Evolutionary conservation across 2,888 invertebrate genomes (phyloP).

Genomic region (Brassicogethes aeneus): DNA sequence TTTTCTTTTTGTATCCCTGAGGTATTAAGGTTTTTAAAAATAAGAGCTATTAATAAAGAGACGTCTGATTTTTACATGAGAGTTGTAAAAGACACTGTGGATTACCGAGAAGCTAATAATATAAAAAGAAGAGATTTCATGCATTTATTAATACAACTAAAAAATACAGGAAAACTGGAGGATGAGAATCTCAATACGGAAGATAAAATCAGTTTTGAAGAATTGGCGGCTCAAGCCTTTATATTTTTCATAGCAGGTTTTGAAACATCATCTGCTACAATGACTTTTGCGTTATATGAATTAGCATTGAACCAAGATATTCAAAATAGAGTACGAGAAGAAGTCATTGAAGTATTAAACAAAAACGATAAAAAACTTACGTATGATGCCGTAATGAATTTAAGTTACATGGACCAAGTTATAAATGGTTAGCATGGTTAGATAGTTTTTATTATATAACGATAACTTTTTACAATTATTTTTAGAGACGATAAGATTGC

Average conservation of each 20-base stretch:
- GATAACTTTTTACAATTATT: constrained; percentile 4
- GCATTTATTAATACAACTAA: constrained; percentile 29
- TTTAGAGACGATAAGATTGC: constrained; percentile 35
- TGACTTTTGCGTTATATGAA: constrained; percentile 21
- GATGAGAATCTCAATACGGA: constrained; percentile 5
- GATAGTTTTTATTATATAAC: neutral
- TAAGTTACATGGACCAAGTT: constrained; percentile 20
- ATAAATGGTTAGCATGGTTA: constrained; percentile 18
- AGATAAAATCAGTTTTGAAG: constrained; percentile 2
- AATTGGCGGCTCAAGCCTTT: constrained; percentile 18
- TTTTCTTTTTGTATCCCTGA: neutral
- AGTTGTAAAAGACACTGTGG: constrained; percentile 22
- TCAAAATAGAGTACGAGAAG: constrained; percentile 17
- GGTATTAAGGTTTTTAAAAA: neutral
- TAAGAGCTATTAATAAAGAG: constrained; percentile 11
- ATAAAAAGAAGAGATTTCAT: constrained; percentile 32
- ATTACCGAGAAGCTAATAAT: constrained; percentile 19
- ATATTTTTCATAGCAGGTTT: constrained; percentile 22
- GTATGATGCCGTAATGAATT: constrained; percentile 19
- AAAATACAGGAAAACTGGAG: constrained; percentile 9
- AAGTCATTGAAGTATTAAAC: constrained; percentile 13
- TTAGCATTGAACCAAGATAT: constrained; percentile 17
- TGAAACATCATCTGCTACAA: constrained; percentile 23
- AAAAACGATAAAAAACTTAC: constrained; percentile 16
- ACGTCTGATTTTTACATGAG: constrained; percentile 21